Evolutionary conservation across 2,888 invertebrate genomes (phyloP), one percentile per base, ranked within the genome.

Genomic region (Sericinus montela): DNA sequence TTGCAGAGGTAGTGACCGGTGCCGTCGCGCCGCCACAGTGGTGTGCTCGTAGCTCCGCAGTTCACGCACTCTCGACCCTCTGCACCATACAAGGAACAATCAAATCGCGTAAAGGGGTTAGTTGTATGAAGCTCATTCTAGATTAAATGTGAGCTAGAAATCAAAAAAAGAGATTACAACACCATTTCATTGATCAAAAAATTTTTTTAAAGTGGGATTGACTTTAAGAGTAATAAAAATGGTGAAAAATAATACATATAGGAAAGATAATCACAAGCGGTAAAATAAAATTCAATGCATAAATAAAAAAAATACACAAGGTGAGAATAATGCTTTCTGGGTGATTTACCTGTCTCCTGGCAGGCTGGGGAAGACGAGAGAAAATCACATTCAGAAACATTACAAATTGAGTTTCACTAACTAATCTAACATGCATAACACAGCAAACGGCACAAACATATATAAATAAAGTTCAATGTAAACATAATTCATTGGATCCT

Each of bases 21-120:
- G 61, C 98, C 98, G 87, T 99, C 99, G 69, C 99, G 92, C 76
- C 98, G 92, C 98, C 98, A 98, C 55, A 99, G 92, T 13, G 99
- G 99, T 63, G 99, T 99, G 72, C 97, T 97, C 60, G 98, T 98
- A 53, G 98, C 98, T 53, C 99, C 99, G 90, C 99, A 99, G 91
- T 99, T 99, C 65, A 98, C 98, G 90, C 99, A 99, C 86, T 98
- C 98, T 62, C 98, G 94, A 62, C 97, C 97, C 91, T 98, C 98
- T 94, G 93, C 78, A 76, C 70, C 67, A 51, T 38, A 51, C 15
- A 34, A 45, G 13, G 1, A 30, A 46, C 45, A 37, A 13, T 51
- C 32, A 46, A 46, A 46, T 16, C 44, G 6, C 28, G 29, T 29
- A 25, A 43, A 28, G 23, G 4, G 32, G 30, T n/a, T 29, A 1